A percentile compares a stretch with the other conserved stretches of the same genome.
Evolutionary conservation across 1,140 invertebrate genomes (phyloP).

Genomic region (Aphelenchoides besseyi): DNA sequence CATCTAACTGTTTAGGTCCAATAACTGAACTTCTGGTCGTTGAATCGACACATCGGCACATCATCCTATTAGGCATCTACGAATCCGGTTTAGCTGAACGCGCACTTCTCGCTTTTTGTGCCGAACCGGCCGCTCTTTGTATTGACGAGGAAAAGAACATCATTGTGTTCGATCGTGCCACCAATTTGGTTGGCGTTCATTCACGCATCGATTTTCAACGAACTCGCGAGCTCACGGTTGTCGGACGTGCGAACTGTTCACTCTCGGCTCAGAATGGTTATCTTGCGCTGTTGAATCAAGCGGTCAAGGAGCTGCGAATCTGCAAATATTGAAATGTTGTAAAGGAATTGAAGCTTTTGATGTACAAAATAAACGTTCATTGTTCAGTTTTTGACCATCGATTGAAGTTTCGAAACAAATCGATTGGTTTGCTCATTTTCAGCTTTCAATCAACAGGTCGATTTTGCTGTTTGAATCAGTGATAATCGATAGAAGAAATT

Average conservation of each 20-base stretch:
- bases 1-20: conserved; percentile 7
- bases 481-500: too few species aligned
- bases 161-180: conserved; percentile 49
- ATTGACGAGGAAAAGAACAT: conserved; percentile 42
- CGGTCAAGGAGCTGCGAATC: conserved; percentile 14
- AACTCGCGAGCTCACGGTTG: conserved; percentile 6
- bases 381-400: too few species aligned
- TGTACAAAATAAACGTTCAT: conserved; percentile 3
- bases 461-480: too few species aligned
- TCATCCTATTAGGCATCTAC: conserved; percentile 28
- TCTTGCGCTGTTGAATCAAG: conserved; percentile 15
- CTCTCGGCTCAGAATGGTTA: conserved; percentile 8
- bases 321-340: conserved; percentile 22
- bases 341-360: background rate
- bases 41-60: conserved; percentile 14
- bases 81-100: conserved; percentile 29
- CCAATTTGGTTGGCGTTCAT: conserved; percentile 27
- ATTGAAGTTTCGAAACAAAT: too few species aligned
- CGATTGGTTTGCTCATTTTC: too few species aligned
- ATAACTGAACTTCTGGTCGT: conserved; percentile 28
- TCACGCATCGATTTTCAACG: conserved; percentile 32
- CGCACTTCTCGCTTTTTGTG: conserved; percentile 42
- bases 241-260: conserved; percentile 19
- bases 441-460: too few species aligned
- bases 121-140: conserved; percentile 38